Evolutionary conservation across 2,888 invertebrate species (phyloP).

Genomic region (Drosophila ustulata): DNA sequence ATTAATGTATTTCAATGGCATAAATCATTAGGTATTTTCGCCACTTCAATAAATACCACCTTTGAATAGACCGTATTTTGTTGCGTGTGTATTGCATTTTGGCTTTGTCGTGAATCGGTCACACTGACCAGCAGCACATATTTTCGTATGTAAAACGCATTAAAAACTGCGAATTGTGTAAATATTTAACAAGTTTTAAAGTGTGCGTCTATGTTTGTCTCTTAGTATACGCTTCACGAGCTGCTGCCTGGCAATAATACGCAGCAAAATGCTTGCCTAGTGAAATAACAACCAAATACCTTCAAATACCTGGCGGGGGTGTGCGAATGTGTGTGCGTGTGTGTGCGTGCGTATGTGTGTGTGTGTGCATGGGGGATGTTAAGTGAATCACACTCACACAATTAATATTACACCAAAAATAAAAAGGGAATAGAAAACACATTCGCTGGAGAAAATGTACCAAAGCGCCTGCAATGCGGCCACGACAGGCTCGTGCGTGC

Average conservation of each 20-base stretch:
- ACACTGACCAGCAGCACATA: slow-evolving; percentile 56
- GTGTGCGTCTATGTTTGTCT: slow-evolving; percentile 43
- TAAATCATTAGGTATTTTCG: neutral
- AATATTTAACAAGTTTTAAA: slow-evolving; percentile 35
- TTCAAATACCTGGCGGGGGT: slow-evolving; percentile 60
- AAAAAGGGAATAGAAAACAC: neutral
- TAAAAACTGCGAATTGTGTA: slow-evolving; percentile 58
- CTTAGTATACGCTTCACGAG: slow-evolving; percentile 33
- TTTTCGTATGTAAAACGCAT: slow-evolving; percentile 72
- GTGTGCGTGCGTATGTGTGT: slow-evolving; percentile 21
- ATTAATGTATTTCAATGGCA: neutral
- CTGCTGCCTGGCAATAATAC: slow-evolving; percentile 39
- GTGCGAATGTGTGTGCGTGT: slow-evolving; percentile 30
- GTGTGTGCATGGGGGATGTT: slow-evolving; percentile 63
- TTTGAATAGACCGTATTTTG: neutral
- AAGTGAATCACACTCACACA: slow-evolving; percentile 73
- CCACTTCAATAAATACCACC: neutral
- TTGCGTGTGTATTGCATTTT: slow-evolving; percentile 18
- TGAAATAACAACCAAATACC: slow-evolving; percentile 53
- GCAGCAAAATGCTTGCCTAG: slow-evolving; percentile 52
- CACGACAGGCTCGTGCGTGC: slow-evolving; percentile 87
- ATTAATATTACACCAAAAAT: slow-evolving; percentile 43
- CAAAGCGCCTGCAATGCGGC: slow-evolving; percentile 91
- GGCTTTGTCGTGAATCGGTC: slow-evolving; percentile 32
- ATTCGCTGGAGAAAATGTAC: slow-evolving; percentile 86